These are phyloP conservation scores for Callinectes sapidus DNA, from an alignment of 2,888 invertebrate species.

Conservation along the genomic window DNA sequence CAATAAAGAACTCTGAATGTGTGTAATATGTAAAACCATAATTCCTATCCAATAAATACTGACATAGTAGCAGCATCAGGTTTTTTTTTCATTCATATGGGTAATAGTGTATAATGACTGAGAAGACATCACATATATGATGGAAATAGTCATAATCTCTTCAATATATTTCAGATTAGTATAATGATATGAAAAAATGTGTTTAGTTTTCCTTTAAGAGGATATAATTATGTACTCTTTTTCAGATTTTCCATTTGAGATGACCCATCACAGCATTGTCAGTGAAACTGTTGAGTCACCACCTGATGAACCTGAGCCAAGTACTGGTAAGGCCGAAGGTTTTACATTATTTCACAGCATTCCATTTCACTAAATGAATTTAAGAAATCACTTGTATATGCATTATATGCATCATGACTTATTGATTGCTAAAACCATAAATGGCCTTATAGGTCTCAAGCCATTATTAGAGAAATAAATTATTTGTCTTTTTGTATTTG, in stretches of 20 bases:
- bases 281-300: conserved; percentile 58
- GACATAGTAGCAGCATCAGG: neutral
- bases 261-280: conserved; percentile 64
- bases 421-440: too few species aligned
- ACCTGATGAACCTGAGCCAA: conserved; percentile 58
- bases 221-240: neutral
- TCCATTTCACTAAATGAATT: neutral
- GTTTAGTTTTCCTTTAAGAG: neutral
- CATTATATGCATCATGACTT: too few species aligned
- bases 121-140: neutral
- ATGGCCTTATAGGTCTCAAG: too few species aligned
- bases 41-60: neutral
- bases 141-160: neutral
- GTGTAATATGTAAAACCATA: neutral
- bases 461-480: too few species aligned
- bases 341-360: neutral
- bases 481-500: too few species aligned
- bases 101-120: neutral
- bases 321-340: conserved; percentile 47
- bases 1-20: neutral
- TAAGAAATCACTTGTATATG: neutral
- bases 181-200: neutral
- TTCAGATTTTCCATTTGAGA: conserved; percentile 68
- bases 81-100: too few species aligned
- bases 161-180: neutral